Percentiles rank a stretch among this genome's conserved stretches.
Evolutionary conservation across 2,888 invertebrate species (phyloP).

Genomic region (Pterobdella sp.): DNA sequence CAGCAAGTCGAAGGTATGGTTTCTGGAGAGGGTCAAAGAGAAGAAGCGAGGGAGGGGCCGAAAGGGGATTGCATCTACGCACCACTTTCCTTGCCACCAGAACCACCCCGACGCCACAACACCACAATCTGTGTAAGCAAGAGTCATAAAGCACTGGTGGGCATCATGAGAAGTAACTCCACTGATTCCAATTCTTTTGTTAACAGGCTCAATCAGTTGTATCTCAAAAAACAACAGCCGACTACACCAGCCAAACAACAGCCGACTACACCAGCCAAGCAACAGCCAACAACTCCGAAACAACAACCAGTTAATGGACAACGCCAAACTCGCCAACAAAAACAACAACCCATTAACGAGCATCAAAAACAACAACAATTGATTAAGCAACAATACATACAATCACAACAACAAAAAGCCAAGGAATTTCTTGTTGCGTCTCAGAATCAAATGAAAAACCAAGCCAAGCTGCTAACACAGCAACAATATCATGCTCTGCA

Average conservation of each 20-base stretch:
- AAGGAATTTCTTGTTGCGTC: neutral
- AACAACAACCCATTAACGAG: neutral
- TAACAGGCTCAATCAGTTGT: constrained; percentile 4
- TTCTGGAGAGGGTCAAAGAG: neutral
- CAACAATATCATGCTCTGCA: neutral
- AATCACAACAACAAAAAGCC: constrained; percentile 8
- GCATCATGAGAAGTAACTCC: constrained; percentile 23
- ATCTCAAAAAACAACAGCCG: neutral
- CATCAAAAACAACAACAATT: constrained; percentile 2
- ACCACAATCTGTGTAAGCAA: constrained; percentile 9
- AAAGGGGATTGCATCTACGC: neutral
- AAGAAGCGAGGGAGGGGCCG: constrained; percentile 7
- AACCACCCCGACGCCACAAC: constrained; percentile 21
- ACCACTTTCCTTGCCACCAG: constrained; percentile 22
- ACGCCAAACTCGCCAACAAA: neutral
- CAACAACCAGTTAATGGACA: neutral
- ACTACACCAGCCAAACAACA: neutral
- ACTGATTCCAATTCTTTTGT: constrained; percentile 23
- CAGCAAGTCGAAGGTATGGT: neutral
- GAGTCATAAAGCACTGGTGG: neutral
- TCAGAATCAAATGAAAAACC: neutral
- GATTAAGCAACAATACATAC: neutral
- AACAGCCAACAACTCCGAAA: neutral
- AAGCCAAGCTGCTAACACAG: neutral
- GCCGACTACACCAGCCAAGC: neutral